Base-by-base conservation (phyloP, 2,888 invertebrate genomes). In the Xanthia icteritia region DNA sequence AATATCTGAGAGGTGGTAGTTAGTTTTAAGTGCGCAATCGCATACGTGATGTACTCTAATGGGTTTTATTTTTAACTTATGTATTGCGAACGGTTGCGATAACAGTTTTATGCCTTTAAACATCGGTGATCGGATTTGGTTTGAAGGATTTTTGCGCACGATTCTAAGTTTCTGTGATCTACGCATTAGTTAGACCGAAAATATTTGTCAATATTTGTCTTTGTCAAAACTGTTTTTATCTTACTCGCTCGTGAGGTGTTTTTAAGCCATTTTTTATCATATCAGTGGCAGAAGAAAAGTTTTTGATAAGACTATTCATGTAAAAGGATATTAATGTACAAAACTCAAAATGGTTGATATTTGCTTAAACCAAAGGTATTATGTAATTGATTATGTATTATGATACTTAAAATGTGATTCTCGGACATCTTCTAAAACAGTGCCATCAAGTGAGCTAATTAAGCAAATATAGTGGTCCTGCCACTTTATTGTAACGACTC, bases 371-470 rank as follows among this genome's bases (percentile, higher is more conserved):
- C 11, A 64, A 70, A 39, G 8, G 15, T 39, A 77, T 48, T 63
- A 79, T 65, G 13, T 51, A 31, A 6, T 11, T 45, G n/a, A n/a
- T n/a, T n/a, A n/a, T n/a, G n/a, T n/a, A n/a, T 73, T 51, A 0
- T n/a, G n/a, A 54, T 45, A 65, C 58, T 65, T 36, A 73, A 54
- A 45, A 79, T 36, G 1, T 51, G 13, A 13, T 6, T 17, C 5
- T 17, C 42, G 78, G 66, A 58, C 20, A 45, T 73, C 36, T 9
- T 66, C 15, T 73, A 69, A 68, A 54, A 78, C 5, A 42, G 17
- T 63, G 42, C 39, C n/a, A 73, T 83, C 70, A 73, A 82, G 63
- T 63, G 15, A 70, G 31, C 20, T 66, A 51, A 82, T 51, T 45
- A 66, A 61, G 58, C 0, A 72, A 81, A 82, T 56, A 67, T 58